These are phyloP conservation scores for Tribolium castaneum DNA, from an alignment of 1,140 invertebrate genomes.

Conservation along the genomic window DNA sequence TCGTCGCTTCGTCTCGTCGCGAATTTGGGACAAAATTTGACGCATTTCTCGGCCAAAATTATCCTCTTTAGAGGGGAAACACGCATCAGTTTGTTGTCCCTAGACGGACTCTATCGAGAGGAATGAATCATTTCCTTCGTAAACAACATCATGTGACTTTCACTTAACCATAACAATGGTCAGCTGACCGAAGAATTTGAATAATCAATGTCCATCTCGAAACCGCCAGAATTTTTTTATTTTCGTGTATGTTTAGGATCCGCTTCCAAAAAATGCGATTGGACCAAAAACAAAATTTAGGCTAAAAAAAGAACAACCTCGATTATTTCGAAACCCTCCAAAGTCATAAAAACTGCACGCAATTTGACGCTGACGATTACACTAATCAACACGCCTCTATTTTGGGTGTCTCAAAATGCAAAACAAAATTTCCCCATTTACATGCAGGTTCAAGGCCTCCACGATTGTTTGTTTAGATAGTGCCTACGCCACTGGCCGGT, in stretches of 20 bases:
- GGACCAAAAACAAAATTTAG: neutral
- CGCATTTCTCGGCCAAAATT: neutral
- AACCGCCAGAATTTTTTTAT: neutral
- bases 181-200: neutral
- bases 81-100: neutral
- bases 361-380: neutral
- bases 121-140: neutral
- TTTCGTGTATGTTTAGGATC: neutral
- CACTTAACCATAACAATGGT: neutral
- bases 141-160: slow-evolving; percentile 1
- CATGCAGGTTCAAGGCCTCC: neutral
- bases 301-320: neutral
- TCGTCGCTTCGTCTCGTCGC: neutral
- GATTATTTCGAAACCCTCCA: neutral
- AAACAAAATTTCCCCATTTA: neutral
- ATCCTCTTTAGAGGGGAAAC: neutral
- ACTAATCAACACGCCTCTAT: neutral
- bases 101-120: neutral
- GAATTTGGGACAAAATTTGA: neutral
- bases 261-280: neutral
- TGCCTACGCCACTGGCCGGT: neutral
- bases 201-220: too few relatives aligned
- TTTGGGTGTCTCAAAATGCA: neutral
- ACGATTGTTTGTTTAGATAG: too few relatives aligned
- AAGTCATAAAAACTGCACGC: neutral